phyloP scores from a whole-genome alignment of 1,140 invertebrate species.

The Magallana angulata region DNA sequence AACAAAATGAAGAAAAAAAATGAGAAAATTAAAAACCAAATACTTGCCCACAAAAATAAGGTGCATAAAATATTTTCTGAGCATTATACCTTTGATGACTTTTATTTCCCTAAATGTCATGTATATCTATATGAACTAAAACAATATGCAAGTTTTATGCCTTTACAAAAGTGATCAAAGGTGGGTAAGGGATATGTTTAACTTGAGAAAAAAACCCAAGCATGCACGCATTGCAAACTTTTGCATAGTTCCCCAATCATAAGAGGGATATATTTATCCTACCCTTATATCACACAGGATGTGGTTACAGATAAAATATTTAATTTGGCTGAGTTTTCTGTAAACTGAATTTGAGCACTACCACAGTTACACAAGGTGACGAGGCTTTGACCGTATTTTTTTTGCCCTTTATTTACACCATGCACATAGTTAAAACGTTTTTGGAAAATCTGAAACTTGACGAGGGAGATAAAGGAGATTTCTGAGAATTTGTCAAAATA shows the following conservation, averaged over 20 bases:
- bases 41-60: too few relatives aligned
- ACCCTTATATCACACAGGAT: conserved; percentile 4
- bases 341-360: conserved; percentile 1
- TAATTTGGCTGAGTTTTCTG: conserved; percentile 19
- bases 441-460: conserved; percentile 2
- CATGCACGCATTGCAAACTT: not conserved
- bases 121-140: too few relatives aligned
- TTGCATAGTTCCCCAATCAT: not conserved
- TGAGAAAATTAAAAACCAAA: too few relatives aligned
- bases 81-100: too few relatives aligned
- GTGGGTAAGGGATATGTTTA: too few relatives aligned
- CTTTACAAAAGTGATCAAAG: too few relatives aligned
- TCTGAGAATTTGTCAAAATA: not conserved
- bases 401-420: not conserved
- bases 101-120: too few relatives aligned
- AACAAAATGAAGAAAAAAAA: too few relatives aligned
- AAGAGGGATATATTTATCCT: conserved; percentile 15
- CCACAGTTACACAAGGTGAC: not conserved
- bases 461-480: not conserved
- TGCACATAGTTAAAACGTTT: not conserved
- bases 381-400: not conserved
- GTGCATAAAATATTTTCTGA: too few relatives aligned
- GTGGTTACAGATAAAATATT: conserved; percentile 31
- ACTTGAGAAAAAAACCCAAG: too few relatives aligned
- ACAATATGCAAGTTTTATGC: too few relatives aligned